A percentile compares a stretch with the other conserved stretches of the same genome.
These are phyloP conservation scores for Myotis myotis DNA, from an alignment of 2,797 vertebrate species.

Conservation along the genomic window DNA sequence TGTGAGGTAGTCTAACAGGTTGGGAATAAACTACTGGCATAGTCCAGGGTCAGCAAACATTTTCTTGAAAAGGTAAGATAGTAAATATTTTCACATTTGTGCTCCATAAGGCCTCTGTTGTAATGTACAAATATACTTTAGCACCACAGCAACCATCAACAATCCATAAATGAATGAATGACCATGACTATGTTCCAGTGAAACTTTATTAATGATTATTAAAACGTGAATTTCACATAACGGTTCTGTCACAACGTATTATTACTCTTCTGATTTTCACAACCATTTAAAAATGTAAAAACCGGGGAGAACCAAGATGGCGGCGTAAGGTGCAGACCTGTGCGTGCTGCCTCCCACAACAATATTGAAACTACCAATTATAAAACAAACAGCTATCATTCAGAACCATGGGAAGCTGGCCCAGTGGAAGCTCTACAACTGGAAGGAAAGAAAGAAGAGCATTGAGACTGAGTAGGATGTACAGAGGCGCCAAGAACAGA, in stretches of 20 bases:
- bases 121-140: background rate
- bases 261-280: background rate
- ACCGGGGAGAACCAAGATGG: too few relatives aligned
- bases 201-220: background rate
- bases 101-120: background rate
- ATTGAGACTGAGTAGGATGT: too few relatives aligned
- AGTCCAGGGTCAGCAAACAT: background rate
- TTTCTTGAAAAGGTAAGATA: background rate
- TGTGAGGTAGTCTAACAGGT: background rate
- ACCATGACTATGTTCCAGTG: background rate
- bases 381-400: too few relatives aligned
- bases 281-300: conserved; percentile 19
- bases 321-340: too few relatives aligned
- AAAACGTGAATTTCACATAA: background rate
- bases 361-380: too few relatives aligned
- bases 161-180: background rate
- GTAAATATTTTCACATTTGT: background rate
- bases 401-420: too few relatives aligned
- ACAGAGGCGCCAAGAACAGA: too few relatives aligned
- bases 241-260: background rate
- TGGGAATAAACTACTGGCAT: background rate
- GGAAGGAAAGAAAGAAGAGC: too few relatives aligned
- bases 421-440: too few relatives aligned
- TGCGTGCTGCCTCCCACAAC: too few relatives aligned
- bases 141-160: background rate